phyloP scores from a whole-genome alignment of 1,140 invertebrate species.

The Aphelenchoides avenae region DNA sequence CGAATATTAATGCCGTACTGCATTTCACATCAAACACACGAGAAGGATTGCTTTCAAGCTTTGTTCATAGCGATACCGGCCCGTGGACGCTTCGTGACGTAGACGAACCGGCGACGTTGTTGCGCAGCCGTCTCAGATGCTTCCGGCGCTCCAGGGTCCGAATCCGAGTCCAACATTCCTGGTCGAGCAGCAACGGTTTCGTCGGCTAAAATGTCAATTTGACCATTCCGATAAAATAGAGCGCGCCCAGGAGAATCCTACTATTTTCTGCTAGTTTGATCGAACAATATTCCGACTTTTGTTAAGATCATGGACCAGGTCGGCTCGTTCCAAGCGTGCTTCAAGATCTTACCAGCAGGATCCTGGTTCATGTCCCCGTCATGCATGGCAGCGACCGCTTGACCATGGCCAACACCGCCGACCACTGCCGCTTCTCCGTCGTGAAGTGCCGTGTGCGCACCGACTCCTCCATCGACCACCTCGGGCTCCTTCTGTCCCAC shows the following conservation, averaged over 20 bases:
- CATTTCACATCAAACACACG: no score
- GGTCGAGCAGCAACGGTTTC: neutral
- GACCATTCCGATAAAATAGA: no score
- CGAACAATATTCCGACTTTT: no score
- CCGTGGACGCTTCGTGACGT: slow-evolving; percentile 28
- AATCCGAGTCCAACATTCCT: neutral
- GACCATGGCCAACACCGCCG: neutral
- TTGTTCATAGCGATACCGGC: slow-evolving; percentile 8
- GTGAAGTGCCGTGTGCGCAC: neutral
- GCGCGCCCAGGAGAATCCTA: neutral
- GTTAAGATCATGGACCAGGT: no score
- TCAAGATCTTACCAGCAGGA: no score
- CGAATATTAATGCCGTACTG: no score
- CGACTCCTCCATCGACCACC: slow-evolving; percentile 6
- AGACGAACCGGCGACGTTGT: slow-evolving; percentile 25
- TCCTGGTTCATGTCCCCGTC: no score
- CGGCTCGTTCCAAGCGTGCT: no score
- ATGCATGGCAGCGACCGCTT: no score
- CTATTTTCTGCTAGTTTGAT: slow-evolving; percentile 5
- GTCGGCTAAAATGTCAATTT: no score
- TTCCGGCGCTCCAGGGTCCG: neutral
- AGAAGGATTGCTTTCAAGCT: no score
- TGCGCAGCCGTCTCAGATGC: slow-evolving; percentile 1
- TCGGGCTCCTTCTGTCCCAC: no score
- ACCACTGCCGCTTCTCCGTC: neutral